Base-by-base conservation (phyloP, 2,113 vertebrate species). In the Leiothrix lutea region DNA sequence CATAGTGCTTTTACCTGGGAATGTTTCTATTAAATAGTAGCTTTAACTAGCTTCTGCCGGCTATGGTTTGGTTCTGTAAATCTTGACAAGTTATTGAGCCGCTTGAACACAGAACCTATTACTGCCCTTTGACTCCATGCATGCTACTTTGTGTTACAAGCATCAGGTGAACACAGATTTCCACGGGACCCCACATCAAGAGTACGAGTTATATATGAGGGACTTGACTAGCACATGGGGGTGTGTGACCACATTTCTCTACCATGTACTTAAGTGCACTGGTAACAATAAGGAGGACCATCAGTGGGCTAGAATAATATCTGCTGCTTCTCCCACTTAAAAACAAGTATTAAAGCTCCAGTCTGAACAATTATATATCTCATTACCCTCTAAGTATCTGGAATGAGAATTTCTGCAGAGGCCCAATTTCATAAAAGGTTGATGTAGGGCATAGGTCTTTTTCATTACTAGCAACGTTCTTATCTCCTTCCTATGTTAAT, bases 161-260 rank as follows among this genome's bases (percentile, higher is more conserved):
- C 35, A 21, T 61, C 33, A 28, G 23, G 35, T 28, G 75, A 45
- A 53, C 25, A 51, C 12, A 70, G 58, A 62, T 90, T 92, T 83
- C 26, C 26, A 42, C 50, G 38, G 60, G 28, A 80, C 16, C 11
- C 12, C 23, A 25, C 25, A 56, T 86, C 60, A 74, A 21, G 29
- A 45, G 48, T 26, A 31, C 0, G 0, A 60, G 22, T 64, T 83
- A n/a, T 20, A 35, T 57, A 13, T 9, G 29, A 80, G 42, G 23
- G 51, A 29, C 64, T 64, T 80, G 50, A 65, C 56, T 61, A 82
- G 74, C 40, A 45, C 24, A 2, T 56, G 33, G 12, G 7, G 7
- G 6, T 7, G 12, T 64, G 31, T 44, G 44, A 51, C 28, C 16
- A 35, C 22, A 9, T 67, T 91, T 75, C 33, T 67, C 3, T 45